Evolutionary conservation across 1,140 invertebrate species (phyloP).

Genomic region (Ceratitis capitata): DNA sequence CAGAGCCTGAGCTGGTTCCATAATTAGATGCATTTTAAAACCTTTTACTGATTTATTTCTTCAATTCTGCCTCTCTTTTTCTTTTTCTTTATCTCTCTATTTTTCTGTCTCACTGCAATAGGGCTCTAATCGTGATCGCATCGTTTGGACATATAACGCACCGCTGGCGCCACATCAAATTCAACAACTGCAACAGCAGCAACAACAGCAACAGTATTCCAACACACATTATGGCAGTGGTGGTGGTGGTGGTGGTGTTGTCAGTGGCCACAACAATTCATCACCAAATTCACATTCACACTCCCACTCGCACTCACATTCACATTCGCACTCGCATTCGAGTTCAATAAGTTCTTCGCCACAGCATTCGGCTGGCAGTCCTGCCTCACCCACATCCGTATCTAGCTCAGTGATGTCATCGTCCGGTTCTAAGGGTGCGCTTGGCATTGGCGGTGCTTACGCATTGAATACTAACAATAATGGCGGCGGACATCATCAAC

Average conservation of each 20-base stretch:
- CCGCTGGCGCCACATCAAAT: slow-evolving; percentile 70
- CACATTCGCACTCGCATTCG: slow-evolving; percentile 67
- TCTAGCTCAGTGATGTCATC: slow-evolving; percentile 87
- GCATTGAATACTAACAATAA: slow-evolving; percentile 44
- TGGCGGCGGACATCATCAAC: background rate
- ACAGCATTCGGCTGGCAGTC: slow-evolving; percentile 70
- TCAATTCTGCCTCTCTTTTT: slow-evolving; percentile 25
- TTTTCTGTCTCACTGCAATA: slow-evolving; percentile 32
- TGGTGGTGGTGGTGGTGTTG: background rate
- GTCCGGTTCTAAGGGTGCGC: slow-evolving; percentile 69
- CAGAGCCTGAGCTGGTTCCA: background rate
- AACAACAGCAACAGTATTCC: slow-evolving; percentile 53
- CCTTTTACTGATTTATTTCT: background rate
- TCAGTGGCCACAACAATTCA: slow-evolving; percentile 12
- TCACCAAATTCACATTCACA: slow-evolving; percentile 35
- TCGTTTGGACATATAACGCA: slow-evolving; percentile 92
- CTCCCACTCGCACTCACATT: slow-evolving; percentile 41
- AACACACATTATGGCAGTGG: slow-evolving; percentile 38
- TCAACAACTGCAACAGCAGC: slow-evolving; percentile 61
- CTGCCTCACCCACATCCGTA: slow-evolving; percentile 83
- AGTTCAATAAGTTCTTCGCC: slow-evolving; percentile 66
- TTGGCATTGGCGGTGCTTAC: slow-evolving; percentile 50
- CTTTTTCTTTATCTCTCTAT: background rate
- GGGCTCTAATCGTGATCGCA: slow-evolving; percentile 70
- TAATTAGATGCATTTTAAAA: background rate